These are phyloP conservation scores for Cinclus cinclus DNA, from an alignment of 2,113 vertebrate species.

Conservation along the genomic window DNA sequence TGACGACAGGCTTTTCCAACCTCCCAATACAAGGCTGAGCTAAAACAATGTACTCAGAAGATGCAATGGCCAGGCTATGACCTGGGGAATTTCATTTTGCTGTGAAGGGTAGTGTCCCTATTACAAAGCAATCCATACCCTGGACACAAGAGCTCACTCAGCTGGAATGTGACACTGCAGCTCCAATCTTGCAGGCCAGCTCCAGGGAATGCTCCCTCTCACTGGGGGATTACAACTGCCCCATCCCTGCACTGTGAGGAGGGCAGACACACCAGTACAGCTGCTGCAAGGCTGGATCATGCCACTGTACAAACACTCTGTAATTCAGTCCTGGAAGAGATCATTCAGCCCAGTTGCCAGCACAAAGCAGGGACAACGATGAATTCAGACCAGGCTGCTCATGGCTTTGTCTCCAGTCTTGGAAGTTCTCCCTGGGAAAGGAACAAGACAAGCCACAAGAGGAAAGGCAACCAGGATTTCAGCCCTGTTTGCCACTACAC, in stretches of 20 bases:
- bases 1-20: neutral
- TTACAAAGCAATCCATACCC: neutral
- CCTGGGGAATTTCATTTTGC: neutral
- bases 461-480: neutral
- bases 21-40: neutral
- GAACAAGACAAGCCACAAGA: neutral
- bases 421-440: neutral
- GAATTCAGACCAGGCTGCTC: neutral
- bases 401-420: neutral
- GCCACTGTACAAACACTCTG: neutral
- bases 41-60: neutral
- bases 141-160: neutral
- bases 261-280: accelerated
- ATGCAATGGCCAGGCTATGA: neutral
- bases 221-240: too few species aligned
- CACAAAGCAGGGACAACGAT: neutral
- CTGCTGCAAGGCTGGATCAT: too few species aligned
- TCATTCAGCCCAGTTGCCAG: neutral
- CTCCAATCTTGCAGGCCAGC: neutral
- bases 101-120: neutral
- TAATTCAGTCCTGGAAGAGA: neutral
- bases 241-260: neutral
- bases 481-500: neutral
- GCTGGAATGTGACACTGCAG: neutral
- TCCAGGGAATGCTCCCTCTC: neutral